phyloP scores from a whole-genome alignment of 2,888 invertebrate genomes.

The Agrochola lota region DNA sequence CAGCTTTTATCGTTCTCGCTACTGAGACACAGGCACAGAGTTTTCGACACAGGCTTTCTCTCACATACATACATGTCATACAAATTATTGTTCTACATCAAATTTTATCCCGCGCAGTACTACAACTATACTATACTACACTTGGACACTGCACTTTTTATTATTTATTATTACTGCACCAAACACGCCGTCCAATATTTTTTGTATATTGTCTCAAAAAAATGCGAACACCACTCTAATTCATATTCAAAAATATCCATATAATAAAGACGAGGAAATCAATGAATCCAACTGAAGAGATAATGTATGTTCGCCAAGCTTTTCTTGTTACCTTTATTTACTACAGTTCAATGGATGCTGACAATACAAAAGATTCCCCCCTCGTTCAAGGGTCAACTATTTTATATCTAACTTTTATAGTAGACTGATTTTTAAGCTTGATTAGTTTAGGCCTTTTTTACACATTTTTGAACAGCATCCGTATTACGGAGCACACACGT shows the following conservation, averaged over 20 bases:
- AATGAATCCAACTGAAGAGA: neutral
- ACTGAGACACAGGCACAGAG: too few relatives aligned
- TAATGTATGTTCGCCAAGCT: too few relatives aligned
- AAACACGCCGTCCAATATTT: too few relatives aligned
- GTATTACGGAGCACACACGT: neutral
- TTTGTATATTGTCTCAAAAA: neutral
- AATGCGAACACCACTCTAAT: neutral
- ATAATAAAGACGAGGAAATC: conserved; percentile 1
- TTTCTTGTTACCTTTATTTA: too few relatives aligned
- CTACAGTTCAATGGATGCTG: conserved; percentile 14
- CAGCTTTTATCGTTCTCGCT: too few relatives aligned
- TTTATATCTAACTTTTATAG: conserved; percentile 2
- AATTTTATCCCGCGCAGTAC: neutral
- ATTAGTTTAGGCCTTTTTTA: neutral
- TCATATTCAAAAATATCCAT: neutral
- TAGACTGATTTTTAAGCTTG: neutral
- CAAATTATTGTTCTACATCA: too few relatives aligned
- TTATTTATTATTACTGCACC: too few relatives aligned
- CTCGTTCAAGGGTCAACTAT: neutral
- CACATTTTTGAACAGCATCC: neutral
- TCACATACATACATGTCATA: neutral
- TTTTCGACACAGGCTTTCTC: neutral
- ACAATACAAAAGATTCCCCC: neutral
- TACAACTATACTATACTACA: neutral
- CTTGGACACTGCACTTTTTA: neutral